Percentiles rank a stretch among this genome's conserved stretches.
Conservation (phyloP, 2,888 invertebrate genomes). For the Eilema caniola region DNA sequence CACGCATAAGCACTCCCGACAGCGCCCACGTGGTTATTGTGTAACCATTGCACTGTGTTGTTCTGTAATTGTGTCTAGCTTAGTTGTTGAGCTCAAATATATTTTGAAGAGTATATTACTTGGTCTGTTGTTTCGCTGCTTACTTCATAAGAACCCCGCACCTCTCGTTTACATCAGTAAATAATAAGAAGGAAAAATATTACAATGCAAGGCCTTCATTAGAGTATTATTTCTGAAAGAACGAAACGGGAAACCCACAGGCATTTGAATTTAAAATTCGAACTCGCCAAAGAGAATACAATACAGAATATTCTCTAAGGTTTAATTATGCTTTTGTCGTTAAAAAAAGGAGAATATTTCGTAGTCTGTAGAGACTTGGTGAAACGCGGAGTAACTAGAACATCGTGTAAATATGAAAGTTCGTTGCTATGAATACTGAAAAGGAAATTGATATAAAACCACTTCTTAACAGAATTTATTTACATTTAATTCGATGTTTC, state of each 20-base stretch:
- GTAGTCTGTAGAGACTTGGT: slow-evolving; percentile 55
- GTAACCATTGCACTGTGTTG: no score
- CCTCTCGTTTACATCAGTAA: no score
- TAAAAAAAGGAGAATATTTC: slow-evolving; percentile 73
- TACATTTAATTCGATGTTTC: neutral
- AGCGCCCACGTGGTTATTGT: no score
- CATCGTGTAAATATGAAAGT: slow-evolving; percentile 24
- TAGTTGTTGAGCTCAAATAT: no score
- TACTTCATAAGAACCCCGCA: no score
- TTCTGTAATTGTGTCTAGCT: no score
- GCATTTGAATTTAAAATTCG: slow-evolving; percentile 57
- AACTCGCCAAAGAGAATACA: slow-evolving; percentile 67
- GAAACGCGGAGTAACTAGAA: slow-evolving; percentile 42
- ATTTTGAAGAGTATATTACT: no score
- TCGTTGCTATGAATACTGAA: slow-evolving; percentile 28
- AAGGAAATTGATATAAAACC: slow-evolving; percentile 9
- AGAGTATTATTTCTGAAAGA: slow-evolving; percentile 17
- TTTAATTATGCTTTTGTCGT: slow-evolving; percentile 78
- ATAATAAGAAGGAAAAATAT: slow-evolving; percentile 17
- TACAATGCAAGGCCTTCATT: slow-evolving; percentile 15
- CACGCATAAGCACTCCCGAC: no score
- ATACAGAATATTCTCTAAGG: slow-evolving; percentile 72
- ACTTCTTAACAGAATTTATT: no score
- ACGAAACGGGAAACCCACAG: slow-evolving; percentile 24
- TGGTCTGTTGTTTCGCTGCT: no score